These are phyloP conservation scores for Scarus forsteni DNA, from an alignment of 2,797 vertebrate species.

Conservation along the genomic window DNA sequence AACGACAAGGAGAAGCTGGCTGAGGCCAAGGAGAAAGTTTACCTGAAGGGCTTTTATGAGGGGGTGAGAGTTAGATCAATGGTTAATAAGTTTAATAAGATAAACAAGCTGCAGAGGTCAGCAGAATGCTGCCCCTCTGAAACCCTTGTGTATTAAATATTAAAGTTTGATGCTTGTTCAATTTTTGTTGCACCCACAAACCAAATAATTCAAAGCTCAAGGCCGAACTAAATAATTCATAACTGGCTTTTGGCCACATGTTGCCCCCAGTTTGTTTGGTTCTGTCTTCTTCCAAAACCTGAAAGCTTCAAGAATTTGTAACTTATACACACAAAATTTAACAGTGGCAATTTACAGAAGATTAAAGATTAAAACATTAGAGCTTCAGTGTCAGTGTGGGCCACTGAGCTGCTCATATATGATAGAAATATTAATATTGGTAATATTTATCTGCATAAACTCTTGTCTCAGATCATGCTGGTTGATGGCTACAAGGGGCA, in stretches of 20 bases:
- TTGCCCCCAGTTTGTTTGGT: constrained; percentile 3
- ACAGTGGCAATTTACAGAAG: too few relatives aligned
- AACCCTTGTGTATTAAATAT: constrained; percentile 9
- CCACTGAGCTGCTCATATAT: background rate
- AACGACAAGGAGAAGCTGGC: constrained; percentile 96
- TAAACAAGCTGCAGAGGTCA: constrained; percentile 1
- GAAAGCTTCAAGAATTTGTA: background rate
- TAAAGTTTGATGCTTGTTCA: constrained; percentile 23
- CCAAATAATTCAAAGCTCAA: constrained; percentile 23
- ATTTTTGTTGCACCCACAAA: constrained; percentile 27
- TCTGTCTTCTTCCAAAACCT: background rate
- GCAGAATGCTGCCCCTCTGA: constrained; percentile 22
- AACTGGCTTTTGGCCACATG: constrained; percentile 3
- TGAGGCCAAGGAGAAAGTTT: constrained; percentile 96
- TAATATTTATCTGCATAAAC: constrained; percentile 15
- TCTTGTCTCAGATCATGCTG: constrained; percentile 90
- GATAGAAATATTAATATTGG: background rate
- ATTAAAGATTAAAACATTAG: too few relatives aligned
- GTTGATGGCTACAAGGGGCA: constrained; percentile 94
- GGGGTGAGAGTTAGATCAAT: constrained; percentile 89
- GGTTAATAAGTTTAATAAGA: background rate
- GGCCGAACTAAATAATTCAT: constrained; percentile 40
- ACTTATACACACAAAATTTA: background rate
- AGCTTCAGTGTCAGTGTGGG: background rate
- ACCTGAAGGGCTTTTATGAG: constrained; percentile 97